These are phyloP conservation scores for Pinna nobilis DNA, from an alignment of 1,140 invertebrate genomes.

Conservation along the genomic window DNA sequence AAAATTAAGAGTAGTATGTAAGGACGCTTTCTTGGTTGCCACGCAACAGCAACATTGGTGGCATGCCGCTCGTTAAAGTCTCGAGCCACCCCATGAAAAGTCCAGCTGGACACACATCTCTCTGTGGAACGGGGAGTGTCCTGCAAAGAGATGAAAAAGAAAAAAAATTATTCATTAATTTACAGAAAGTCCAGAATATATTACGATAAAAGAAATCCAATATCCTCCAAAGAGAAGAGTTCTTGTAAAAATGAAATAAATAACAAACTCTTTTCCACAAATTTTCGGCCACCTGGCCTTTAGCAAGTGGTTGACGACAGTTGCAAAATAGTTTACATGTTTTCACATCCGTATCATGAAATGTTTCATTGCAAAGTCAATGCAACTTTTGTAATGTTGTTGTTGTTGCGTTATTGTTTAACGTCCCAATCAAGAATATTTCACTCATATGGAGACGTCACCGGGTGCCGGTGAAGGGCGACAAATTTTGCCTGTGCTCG, in stretches of 20 bases:
- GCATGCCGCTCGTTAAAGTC: conserved; percentile 89
- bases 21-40: conserved; percentile 96
- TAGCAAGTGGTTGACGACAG: no score
- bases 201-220: not conserved
- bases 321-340: not conserved
- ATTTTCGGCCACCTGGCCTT: no score
- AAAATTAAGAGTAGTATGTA: conserved; percentile 91
- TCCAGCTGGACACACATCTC: conserved; percentile 92
- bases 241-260: no score
- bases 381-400: not conserved
- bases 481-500: no score
- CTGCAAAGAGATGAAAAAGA: conserved; percentile 73
- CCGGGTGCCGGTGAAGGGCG: no score
- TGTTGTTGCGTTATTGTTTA: no score
- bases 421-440: no score
- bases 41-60: conserved; percentile 90
- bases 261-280: no score
- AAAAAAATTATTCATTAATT: not conserved
- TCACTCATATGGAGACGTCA: no score
- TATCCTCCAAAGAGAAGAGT: no score
- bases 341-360: no score
- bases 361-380: no score
- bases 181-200: not conserved
- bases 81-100: conserved; percentile 98
- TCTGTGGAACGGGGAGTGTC: conserved; percentile 94